Conservation (phyloP, 2,888 invertebrate genomes). For the Acanthoscelides obtectus region DNA sequence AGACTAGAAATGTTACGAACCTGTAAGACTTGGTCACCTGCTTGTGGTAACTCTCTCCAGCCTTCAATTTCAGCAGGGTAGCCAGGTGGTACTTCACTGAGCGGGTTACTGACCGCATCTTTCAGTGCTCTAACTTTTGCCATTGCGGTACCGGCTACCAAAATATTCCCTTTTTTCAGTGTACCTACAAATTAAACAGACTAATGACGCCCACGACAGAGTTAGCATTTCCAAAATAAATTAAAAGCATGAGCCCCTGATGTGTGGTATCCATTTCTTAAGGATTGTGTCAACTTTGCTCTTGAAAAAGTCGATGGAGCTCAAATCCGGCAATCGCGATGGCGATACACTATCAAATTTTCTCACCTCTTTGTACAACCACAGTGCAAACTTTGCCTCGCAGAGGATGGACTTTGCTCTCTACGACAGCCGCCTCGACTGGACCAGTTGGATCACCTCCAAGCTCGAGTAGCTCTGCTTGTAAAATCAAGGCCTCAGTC, state of each 20-base stretch:
- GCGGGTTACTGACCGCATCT: constrained; percentile 65
- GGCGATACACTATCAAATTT: no score
- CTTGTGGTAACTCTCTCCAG: constrained; percentile 84
- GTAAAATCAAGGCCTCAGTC: constrained; percentile 76
- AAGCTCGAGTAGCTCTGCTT: constrained; percentile 85
- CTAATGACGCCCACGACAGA: background rate
- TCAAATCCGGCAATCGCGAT: no score
- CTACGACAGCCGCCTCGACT: constrained; percentile 88
- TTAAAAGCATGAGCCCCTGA: no score
- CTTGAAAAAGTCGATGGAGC: no score
- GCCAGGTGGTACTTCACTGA: constrained; percentile 70
- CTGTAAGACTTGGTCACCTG: constrained; percentile 72
- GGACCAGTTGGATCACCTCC: constrained; percentile 76
- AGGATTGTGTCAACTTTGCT: no score
- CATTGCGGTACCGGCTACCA: constrained; percentile 82
- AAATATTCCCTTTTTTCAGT: constrained; percentile 66
- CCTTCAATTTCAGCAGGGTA: constrained; percentile 83
- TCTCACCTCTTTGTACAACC: constrained; percentile 64
- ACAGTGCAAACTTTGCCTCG: constrained; percentile 79
- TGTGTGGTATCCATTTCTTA: no score
- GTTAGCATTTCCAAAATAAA: no score
- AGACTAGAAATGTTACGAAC: constrained; percentile 41
- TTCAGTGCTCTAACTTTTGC: constrained; percentile 78
- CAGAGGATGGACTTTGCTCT: constrained; percentile 67
- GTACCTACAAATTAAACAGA: constrained; percentile 55